Conservation (phyloP, 2,888 invertebrate genomes). For the Nemotelus pantherinus region DNA sequence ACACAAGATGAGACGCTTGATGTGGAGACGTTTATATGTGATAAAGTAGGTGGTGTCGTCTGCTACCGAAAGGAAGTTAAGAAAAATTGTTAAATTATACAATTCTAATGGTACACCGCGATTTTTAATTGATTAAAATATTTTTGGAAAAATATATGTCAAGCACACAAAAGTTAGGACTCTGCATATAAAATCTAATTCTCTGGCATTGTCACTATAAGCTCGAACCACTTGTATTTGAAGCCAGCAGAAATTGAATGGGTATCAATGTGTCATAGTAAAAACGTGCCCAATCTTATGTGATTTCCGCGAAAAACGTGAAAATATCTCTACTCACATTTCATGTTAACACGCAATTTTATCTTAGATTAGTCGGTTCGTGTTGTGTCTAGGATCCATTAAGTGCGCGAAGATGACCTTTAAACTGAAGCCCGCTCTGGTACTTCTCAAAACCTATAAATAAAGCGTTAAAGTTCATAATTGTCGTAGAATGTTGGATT, state of each 20-base stretch:
- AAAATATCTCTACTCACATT: conserved; percentile 14
- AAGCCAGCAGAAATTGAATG: not conserved
- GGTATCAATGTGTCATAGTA: not conserved
- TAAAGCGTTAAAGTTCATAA: not conserved
- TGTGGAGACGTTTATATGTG: too few relatives aligned
- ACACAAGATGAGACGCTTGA: not conserved
- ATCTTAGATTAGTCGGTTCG: not conserved
- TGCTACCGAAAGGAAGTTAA: too few relatives aligned
- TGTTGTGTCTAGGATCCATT: not conserved
- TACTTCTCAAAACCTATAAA: not conserved
- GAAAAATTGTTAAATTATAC: too few relatives aligned
- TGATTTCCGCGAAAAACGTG: conserved; percentile 12
- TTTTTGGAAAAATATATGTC: too few relatives aligned
- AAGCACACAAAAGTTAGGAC: too few relatives aligned
- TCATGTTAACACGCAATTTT: conserved; percentile 28
- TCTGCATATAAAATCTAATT: too few relatives aligned
- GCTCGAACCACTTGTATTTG: not conserved
- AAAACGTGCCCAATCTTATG: not conserved
- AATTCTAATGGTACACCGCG: too few relatives aligned
- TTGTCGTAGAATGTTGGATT: too few relatives aligned
- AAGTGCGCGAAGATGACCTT: conserved; percentile 11
- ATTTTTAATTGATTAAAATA: too few relatives aligned
- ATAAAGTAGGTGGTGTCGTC: too few relatives aligned
- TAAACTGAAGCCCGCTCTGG: not conserved
- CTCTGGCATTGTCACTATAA: not conserved